phyloP scores from a whole-genome alignment of 2,113 vertebrate genomes.

The Erinaceus europaeus region DNA sequence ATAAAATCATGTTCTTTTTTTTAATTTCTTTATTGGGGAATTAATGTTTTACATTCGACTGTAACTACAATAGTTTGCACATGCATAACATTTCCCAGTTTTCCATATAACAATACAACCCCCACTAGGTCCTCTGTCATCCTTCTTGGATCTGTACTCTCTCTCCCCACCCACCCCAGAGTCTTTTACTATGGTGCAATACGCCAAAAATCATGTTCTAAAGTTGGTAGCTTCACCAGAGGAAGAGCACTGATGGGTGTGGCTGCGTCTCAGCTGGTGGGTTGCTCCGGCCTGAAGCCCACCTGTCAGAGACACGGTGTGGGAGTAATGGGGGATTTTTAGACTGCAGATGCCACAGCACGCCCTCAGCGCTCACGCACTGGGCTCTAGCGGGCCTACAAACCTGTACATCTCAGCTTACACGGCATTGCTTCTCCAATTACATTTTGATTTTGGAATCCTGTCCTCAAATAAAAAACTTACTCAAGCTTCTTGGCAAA shows the following conservation, averaged over 20 bases:
- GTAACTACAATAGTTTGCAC: too few relatives aligned
- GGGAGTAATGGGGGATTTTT: not conserved
- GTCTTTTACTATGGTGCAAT: too few relatives aligned
- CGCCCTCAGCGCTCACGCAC: not conserved
- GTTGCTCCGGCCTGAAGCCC: not conserved
- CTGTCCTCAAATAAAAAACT: conserved; percentile 1
- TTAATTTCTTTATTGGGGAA: too few relatives aligned
- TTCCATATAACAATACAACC: too few relatives aligned
- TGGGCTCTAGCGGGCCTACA: not conserved
- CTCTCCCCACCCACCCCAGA: too few relatives aligned
- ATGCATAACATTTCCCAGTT: too few relatives aligned
- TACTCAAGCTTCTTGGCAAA: not conserved
- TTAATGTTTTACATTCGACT: too few relatives aligned
- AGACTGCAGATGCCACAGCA: not conserved
- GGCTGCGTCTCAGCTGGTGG: not conserved
- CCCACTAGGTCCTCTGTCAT: too few relatives aligned
- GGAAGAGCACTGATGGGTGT: not conserved
- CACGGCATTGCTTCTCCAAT: not conserved
- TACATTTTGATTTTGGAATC: conserved; percentile 24
- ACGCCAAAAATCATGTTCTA: not conserved
- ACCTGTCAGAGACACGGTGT: not conserved
- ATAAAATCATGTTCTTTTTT: not conserved
- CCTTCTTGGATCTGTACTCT: too few relatives aligned
- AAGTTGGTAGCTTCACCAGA: not conserved
- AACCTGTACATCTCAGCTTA: not conserved